Evolutionary conservation across 2,888 invertebrate species (phyloP), one percentile per base, ranked within the genome.

Genomic region (Cosmia pyralina): DNA sequence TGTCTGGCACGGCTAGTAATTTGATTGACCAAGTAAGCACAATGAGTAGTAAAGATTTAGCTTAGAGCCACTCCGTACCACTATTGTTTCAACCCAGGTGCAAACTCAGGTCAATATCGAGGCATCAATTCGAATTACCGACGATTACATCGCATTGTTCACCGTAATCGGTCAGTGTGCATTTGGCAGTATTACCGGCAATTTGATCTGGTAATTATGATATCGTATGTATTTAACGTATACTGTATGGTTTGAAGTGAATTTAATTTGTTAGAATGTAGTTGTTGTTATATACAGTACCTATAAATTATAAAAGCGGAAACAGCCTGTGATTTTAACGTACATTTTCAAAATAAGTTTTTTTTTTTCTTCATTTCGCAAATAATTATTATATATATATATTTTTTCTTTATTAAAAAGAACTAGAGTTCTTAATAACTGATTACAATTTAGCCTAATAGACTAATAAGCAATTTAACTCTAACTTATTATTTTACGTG

Each of bases 201-300:
- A 65, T 72, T 72, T 55, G 55, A 79, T 63, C 57, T 53, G 19
- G 22, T 48, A 34, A 62, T 69, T 78, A 66, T 57, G 19, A 69
- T 73, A 65, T n/a, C 19, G 52, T 48, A 41, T 19, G 34, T 22
- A 38, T 44, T 50, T 53, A 66, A 48, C 11, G n/a, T n/a, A 11
- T 28, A 11, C 6, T 11, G 1, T 52, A 11, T 38, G 55, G 11
- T 52, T 17, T 41, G 19, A 55, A 34, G 15, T 50, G 15, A 48
- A 75, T n/a, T 46, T 28, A 41, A 55, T 62, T 60, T 19, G 11
- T 13, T 48, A 19, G 4, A 48, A 28, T 0, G 13, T 48, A 28
- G 5, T 34, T 63, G 7, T 48, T 3, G 8, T 28, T n/a, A 19
- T 2, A n/a, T 59, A 13, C 11, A 59, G 19, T 13, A n/a, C n/a